Evolutionary conservation across 2,113 vertebrate genomes (phyloP), one percentile per base, ranked within the genome.

Genomic region (Plecturocebus donacophilus): DNA sequence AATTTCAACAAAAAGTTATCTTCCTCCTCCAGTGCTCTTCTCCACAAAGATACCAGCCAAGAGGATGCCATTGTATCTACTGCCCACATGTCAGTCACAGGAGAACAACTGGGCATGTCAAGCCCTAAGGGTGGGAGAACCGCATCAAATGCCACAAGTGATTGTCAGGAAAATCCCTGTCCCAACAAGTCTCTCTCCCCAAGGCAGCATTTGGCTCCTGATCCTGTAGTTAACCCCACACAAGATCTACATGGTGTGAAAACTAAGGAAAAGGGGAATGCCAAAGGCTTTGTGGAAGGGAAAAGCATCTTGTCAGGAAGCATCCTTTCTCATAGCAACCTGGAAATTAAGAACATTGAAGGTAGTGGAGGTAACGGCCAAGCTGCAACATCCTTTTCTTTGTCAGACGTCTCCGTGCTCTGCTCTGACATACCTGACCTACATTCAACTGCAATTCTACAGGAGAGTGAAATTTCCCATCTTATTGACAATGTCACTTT

Each of bases 401-500:
- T 98, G 54, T 77, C 98, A 25, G 97, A 97, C 1, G 45, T 88
- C 75, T 97, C 98, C n/a, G 0, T 47, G 0, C 0, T 90, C 40
- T 96, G 96, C 79, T 66, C 97, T 5, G 97, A 95, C 6, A 17
- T 27, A 47, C 97, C 98, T 10, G 97, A 96, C 68, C 96, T 98
- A 52, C 99, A 97, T 61, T 99, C 98, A 85, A 95, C 94, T 0
- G 86, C 77, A 42, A 97, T 98, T 91, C 96, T 99, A 80, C 99
- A 99, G 80, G 99, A 99, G 92, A 99, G 99, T 97, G 98, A 99
- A 54, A 98, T 99, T 95, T 99, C 99, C 95, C 99, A 98, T 96
- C 99, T 99, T 40, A 99, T 99, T 89, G 99, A 99, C 82, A 99
- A 99, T 6, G 99, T 99, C 40, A 99, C 99, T 32, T 97, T 99